These are phyloP conservation scores for Acanthochromis polyacanthus DNA, from an alignment of 2,113 vertebrate genomes.

Conservation along the genomic window DNA sequence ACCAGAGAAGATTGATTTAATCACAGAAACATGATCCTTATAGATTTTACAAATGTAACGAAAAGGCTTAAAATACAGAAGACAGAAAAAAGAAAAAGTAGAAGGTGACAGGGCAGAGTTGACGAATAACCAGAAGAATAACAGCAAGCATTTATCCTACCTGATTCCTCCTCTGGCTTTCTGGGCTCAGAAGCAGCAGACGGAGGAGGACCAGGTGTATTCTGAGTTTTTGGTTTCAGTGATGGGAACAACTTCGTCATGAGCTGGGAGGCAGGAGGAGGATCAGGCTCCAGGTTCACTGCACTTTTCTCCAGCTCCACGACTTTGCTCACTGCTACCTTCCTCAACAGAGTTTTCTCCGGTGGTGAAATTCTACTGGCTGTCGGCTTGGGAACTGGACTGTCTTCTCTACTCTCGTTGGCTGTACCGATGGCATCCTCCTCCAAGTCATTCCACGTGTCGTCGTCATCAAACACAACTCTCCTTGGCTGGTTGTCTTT, in stretches of 20 bases:
- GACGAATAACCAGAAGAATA: background rate
- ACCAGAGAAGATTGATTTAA: too few relatives aligned
- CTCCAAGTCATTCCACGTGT: slow-evolving; percentile 93
- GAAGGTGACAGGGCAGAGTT: too few relatives aligned
- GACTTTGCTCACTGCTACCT: slow-evolving; percentile 85
- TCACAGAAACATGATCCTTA: too few relatives aligned
- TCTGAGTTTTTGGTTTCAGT: slow-evolving; percentile 86
- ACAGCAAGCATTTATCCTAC: slow-evolving; percentile 73
- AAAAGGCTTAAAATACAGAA: too few relatives aligned
- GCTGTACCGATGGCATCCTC: slow-evolving; percentile 64
- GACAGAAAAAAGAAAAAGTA: too few relatives aligned
- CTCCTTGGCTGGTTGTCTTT: slow-evolving; percentile 52
- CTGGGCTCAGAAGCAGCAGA: slow-evolving; percentile 67
- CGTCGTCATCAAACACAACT: slow-evolving; percentile 94
- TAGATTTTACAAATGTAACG: too few relatives aligned
- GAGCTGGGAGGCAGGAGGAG: slow-evolving; percentile 84
- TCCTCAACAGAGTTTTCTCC: slow-evolving; percentile 87
- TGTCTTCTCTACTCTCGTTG: background rate
- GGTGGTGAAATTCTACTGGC: slow-evolving; percentile 50
- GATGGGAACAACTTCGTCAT: slow-evolving; percentile 92
- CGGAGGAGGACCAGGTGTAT: slow-evolving; percentile 56
- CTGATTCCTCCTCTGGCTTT: slow-evolving; percentile 77
- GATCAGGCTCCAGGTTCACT: slow-evolving; percentile 52
- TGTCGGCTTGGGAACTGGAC: slow-evolving; percentile 40
- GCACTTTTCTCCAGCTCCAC: slow-evolving; percentile 57